Conservation (phyloP, 2,797 vertebrate genomes). For the Pyrrhura leucotis region DNA sequence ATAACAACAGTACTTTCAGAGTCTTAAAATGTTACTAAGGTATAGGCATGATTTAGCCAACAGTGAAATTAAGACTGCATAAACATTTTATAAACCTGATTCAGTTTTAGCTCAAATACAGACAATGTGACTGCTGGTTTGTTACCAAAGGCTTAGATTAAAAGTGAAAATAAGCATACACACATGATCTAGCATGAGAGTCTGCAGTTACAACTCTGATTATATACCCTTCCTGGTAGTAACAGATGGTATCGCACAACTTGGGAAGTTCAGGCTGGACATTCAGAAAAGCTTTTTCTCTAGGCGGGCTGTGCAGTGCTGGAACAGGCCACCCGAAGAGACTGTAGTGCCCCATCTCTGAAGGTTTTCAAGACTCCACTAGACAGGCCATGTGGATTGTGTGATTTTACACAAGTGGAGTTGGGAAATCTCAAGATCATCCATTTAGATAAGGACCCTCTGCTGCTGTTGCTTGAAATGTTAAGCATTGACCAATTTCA, state of each 20-base stretch:
- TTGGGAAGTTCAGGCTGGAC: neutral
- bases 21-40: neutral
- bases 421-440: neutral
- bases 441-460: neutral
- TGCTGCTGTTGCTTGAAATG: neutral
- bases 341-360: neutral
- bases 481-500: neutral
- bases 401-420: neutral
- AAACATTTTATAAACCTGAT: neutral
- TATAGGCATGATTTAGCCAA: neutral
- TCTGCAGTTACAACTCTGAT: neutral
- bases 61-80: neutral
- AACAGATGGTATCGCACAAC: neutral
- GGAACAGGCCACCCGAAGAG: neutral
- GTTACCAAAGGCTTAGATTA: neutral
- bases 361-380: neutral
- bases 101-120: neutral
- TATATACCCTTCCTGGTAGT: neutral
- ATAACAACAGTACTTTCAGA: neutral
- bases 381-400: neutral
- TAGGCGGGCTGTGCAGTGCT: neutral
- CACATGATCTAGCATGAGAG: neutral
- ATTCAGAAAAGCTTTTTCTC: neutral
- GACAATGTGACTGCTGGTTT: neutral
- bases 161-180: neutral